These are phyloP conservation scores for Chalcis sispes DNA, from an alignment of 2,888 invertebrate genomes.

Conservation along the genomic window DNA sequence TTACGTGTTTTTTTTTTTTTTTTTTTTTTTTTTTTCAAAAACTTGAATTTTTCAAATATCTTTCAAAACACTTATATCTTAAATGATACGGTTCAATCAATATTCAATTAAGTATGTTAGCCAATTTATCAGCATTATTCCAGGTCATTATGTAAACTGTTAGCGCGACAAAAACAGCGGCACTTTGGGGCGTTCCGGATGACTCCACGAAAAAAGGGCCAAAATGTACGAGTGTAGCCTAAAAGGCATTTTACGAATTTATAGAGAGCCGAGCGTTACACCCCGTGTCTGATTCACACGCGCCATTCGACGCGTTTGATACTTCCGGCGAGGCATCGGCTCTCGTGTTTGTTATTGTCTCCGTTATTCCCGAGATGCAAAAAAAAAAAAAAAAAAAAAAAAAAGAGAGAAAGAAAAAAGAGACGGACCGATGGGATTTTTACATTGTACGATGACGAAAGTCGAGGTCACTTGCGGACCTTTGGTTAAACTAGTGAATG, in stretches of 20 bases:
- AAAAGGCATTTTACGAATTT: neutral
- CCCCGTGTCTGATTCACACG: too few species aligned
- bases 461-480: slow-evolving; percentile 32
- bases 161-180: neutral
- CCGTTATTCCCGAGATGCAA: too few species aligned
- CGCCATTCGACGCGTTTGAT: slow-evolving; percentile 28
- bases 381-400: neutral
- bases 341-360: too few species aligned
- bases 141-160: slow-evolving; percentile 1
- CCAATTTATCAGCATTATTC: neutral
- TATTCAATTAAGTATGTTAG: too few species aligned
- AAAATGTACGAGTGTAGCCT: neutral
- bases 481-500: too few species aligned
- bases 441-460: slow-evolving; percentile 17
- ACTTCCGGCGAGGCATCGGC: slow-evolving; percentile 28
- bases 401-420: neutral
- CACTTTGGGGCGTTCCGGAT: neutral
- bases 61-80: too few species aligned
- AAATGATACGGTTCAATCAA: too few species aligned
- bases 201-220: slow-evolving; percentile 6
- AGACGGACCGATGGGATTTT: too few species aligned
- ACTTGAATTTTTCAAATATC: too few species aligned
- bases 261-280: too few species aligned
- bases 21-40: too few species aligned
- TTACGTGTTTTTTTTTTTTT: too few species aligned